These are phyloP conservation scores for Gymnopithys bicolor DNA, from an alignment of 2,797 vertebrate species.

Conservation along the genomic window DNA sequence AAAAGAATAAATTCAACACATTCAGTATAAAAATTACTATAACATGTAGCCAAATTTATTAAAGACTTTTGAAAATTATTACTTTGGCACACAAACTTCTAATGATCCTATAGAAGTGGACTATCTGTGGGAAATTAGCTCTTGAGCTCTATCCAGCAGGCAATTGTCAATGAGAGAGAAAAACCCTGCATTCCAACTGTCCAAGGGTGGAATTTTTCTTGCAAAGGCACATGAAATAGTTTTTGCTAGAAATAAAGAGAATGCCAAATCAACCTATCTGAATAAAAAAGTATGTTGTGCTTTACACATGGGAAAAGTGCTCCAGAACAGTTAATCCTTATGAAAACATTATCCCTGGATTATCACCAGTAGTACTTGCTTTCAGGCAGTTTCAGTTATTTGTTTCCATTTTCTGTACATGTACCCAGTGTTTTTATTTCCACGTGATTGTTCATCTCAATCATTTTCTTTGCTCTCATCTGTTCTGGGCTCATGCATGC, in stretches of 20 bases:
- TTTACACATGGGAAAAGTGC: conserved; percentile 46
- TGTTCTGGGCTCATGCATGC: neutral
- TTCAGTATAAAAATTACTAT: neutral
- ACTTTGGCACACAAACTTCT: neutral
- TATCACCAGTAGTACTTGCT: conserved; percentile 6
- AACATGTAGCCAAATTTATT: neutral
- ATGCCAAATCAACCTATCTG: conserved; percentile 50
- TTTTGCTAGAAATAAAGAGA: conserved; percentile 3
- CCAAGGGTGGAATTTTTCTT: neutral
- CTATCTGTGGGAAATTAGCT: neutral
- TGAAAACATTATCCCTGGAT: conserved; percentile 46
- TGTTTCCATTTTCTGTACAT: conserved; percentile 50
- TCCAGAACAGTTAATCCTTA: conserved; percentile 62
- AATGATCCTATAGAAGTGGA: neutral
- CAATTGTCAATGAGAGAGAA: neutral
- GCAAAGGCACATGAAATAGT: conserved; percentile 2
- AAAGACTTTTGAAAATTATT: neutral
- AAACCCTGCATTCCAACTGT: neutral
- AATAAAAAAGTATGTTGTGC: conserved; percentile 45
- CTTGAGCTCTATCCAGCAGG: neutral
- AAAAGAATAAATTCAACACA: neutral
- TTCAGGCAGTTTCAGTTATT: conserved; percentile 37
- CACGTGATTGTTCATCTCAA: conserved; percentile 13
- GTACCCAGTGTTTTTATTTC: conserved; percentile 19
- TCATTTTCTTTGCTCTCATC: conserved; percentile 9